Percentiles rank a stretch among this genome's conserved stretches.
Conservation (phyloP, 2,113 vertebrate species). For the Smithornis capensis region DNA sequence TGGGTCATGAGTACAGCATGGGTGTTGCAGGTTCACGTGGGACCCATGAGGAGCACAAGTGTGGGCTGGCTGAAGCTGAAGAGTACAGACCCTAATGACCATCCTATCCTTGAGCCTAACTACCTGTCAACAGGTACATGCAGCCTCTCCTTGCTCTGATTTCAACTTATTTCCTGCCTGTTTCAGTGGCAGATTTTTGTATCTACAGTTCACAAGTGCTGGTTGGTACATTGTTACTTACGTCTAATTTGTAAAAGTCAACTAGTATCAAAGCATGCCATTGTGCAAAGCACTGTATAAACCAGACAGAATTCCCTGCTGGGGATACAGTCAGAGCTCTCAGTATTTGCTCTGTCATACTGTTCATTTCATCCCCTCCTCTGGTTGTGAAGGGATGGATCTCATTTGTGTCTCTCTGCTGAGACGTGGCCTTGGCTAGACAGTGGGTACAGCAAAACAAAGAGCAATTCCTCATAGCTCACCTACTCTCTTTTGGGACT, state of each 20-base stretch:
- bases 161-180: neutral
- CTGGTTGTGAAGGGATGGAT: neutral
- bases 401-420: neutral
- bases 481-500: neutral
- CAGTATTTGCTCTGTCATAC: neutral
- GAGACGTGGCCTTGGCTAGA: neutral
- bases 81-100: conserved; percentile 83
- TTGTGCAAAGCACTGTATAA: neutral
- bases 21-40: conserved; percentile 87
- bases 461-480: neutral
- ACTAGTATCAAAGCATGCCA: neutral
- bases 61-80: conserved; percentile 90
- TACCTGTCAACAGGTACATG: conserved; percentile 89
- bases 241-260: neutral
- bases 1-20: neutral
- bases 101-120: conserved; percentile 92
- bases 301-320: neutral
- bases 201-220: neutral
- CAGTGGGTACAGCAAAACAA: neutral
- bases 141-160: neutral
- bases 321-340: neutral
- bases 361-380: neutral
- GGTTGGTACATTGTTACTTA: neutral
- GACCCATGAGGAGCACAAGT: conserved; percentile 89
- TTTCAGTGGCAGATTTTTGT: neutral